phyloP scores from a whole-genome alignment of 2,888 invertebrate species.

The Chalcis sispes region DNA sequence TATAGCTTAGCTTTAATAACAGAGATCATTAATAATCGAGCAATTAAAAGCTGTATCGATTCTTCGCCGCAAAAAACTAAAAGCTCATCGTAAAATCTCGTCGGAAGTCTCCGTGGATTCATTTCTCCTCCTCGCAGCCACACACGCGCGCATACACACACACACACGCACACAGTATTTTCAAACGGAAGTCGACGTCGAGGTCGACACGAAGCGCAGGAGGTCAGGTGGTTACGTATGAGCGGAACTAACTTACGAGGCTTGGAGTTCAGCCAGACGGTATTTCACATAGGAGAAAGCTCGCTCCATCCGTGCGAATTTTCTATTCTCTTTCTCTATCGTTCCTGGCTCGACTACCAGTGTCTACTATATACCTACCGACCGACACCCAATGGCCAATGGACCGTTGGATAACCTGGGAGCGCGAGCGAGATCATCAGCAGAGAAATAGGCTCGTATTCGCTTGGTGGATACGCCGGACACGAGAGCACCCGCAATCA shows the following conservation, averaged over 20 bases:
- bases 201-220: slow-evolving; percentile 56
- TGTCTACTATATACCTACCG: no score
- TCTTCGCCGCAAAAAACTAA: slow-evolving; percentile 24
- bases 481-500: slow-evolving; percentile 34
- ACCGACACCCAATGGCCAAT: slow-evolving; percentile 68
- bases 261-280: slow-evolving; percentile 72
- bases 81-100: slow-evolving; percentile 11
- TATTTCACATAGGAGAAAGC: slow-evolving; percentile 69
- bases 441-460: slow-evolving; percentile 73
- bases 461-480: slow-evolving; percentile 55
- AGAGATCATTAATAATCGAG: no score
- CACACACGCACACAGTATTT: slow-evolving; percentile 2
- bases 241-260: slow-evolving; percentile 72
- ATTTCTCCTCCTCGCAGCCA: background rate
- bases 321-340: background rate
- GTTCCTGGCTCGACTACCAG: background rate
- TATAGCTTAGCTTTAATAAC: no score
- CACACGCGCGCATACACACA: background rate
- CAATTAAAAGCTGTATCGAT: no score
- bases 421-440: slow-evolving; percentile 68
- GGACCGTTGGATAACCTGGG: slow-evolving; percentile 70
- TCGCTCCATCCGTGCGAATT: slow-evolving; percentile 66
- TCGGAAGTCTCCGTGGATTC: slow-evolving; percentile 5
- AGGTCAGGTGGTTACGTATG: slow-evolving; percentile 70
- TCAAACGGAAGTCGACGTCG: slow-evolving; percentile 1